Evolutionary conservation across 2,113 vertebrate genomes (phyloP).

Genomic region (Pavo muticus): DNA sequence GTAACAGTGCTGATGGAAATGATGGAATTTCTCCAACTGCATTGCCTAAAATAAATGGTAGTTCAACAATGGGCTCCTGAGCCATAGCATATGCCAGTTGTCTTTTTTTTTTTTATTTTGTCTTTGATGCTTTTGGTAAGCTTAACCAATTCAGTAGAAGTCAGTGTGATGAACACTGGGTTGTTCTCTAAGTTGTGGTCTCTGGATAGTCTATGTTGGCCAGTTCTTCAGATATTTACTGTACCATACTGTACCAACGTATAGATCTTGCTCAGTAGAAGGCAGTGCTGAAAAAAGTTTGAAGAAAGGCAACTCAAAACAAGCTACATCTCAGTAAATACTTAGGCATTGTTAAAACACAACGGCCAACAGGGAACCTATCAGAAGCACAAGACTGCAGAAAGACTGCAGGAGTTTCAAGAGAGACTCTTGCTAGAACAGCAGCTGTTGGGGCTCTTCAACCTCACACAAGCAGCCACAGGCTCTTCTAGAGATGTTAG

Average conservation of each 20-base stretch:
- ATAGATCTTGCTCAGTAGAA: neutral
- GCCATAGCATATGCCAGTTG: neutral
- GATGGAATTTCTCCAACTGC: neutral
- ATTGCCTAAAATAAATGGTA: neutral
- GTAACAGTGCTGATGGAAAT: neutral
- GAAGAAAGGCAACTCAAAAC: neutral
- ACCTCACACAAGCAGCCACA: neutral
- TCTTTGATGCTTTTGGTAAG: neutral
- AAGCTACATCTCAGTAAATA: constrained; percentile 1
- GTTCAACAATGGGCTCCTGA: neutral
- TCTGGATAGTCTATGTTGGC: neutral
- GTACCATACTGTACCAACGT: neutral
- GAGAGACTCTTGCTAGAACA: neutral
- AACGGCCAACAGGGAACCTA: neutral
- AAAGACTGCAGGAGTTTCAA: neutral
- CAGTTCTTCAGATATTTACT: neutral
- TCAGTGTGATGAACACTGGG: neutral
- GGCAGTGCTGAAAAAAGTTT: neutral
- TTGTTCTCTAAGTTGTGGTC: neutral
- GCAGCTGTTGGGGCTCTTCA: neutral
- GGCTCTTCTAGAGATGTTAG: neutral
- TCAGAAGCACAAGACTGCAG: neutral
- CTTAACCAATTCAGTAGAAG: neutral
- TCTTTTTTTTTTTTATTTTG: neutral
- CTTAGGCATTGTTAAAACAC: neutral